Conservation (phyloP, 2,888 invertebrate genomes). For the Platypus cylindrus region DNA sequence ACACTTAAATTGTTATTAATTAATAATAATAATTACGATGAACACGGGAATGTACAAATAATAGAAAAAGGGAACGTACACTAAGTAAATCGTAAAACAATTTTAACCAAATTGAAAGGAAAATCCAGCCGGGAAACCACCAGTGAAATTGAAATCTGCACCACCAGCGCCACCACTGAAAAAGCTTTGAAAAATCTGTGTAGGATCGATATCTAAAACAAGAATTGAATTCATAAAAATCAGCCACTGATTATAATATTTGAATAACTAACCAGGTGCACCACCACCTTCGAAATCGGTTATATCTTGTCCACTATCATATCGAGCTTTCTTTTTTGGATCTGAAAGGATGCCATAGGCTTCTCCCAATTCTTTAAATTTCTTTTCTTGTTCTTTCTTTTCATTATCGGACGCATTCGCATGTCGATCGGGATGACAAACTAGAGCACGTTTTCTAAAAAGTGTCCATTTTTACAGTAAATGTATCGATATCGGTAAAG, state of each 20-base stretch:
- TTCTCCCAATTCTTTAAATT: conserved; percentile 94
- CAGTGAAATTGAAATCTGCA: conserved; percentile 42
- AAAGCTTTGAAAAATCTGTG: conserved; percentile 75
- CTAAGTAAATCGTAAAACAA: conserved; percentile 1
- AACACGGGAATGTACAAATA: no score
- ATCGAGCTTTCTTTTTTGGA: conserved; percentile 75
- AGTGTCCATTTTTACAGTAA: background rate
- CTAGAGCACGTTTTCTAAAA: conserved; percentile 62
- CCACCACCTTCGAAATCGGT: conserved; percentile 57
- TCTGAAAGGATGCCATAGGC: conserved; percentile 88
- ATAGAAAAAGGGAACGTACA: conserved; percentile 1
- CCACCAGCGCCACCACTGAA: conserved; percentile 49
- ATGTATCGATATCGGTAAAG: no score
- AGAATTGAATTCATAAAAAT: conserved; percentile 9
- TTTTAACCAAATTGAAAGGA: conserved; percentile 58
- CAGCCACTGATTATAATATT: background rate
- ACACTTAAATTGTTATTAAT: no score
- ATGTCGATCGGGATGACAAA: conserved; percentile 92
- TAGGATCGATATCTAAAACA: conserved; percentile 62
- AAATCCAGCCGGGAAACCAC: conserved; percentile 48
- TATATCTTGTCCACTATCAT: conserved; percentile 84
- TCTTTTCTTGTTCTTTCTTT: conserved; percentile 82
- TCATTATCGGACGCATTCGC: conserved; percentile 72
- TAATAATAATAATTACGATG: no score
- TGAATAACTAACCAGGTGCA: conserved; percentile 31